These are phyloP conservation scores for Hirtodrosophila trivittata DNA, from an alignment of 2,888 invertebrate species.

Conservation along the genomic window DNA sequence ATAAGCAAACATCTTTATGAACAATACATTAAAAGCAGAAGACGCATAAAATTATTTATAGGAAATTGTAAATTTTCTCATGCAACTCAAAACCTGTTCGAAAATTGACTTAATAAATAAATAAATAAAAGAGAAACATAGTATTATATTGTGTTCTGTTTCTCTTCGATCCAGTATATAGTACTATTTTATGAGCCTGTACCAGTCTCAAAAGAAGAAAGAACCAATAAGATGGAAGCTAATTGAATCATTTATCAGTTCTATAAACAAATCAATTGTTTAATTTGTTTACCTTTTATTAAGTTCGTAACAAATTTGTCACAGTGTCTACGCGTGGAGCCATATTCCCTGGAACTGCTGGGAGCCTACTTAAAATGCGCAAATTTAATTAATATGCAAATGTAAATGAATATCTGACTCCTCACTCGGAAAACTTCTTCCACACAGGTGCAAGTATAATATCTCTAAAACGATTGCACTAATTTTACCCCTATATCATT, in stretches of 20 bases:
- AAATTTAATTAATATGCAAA: constrained; percentile 49
- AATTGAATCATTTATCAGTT: constrained; percentile 21
- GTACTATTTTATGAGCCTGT: constrained; percentile 27
- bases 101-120: background rate
- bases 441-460: background rate
- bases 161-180: constrained; percentile 4
- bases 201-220: constrained; percentile 58
- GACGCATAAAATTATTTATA: background rate
- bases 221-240: constrained; percentile 25
- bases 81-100: background rate
- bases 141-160: background rate
- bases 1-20: background rate
- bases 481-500: no score
- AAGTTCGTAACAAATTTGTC: constrained; percentile 29
- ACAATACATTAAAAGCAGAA: background rate
- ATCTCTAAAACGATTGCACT: no score
- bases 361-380: constrained; percentile 36
- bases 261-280: constrained; percentile 60
- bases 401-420: constrained; percentile 40
- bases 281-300: constrained; percentile 20
- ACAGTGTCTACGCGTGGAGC: constrained; percentile 32
- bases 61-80: constrained; percentile 5
- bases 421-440: constrained; percentile 29
- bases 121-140: background rate
- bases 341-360: no score